These are phyloP conservation scores for Lipotes vexillifer DNA, from an alignment of 2,113 vertebrate genomes.

Conservation along the genomic window DNA sequence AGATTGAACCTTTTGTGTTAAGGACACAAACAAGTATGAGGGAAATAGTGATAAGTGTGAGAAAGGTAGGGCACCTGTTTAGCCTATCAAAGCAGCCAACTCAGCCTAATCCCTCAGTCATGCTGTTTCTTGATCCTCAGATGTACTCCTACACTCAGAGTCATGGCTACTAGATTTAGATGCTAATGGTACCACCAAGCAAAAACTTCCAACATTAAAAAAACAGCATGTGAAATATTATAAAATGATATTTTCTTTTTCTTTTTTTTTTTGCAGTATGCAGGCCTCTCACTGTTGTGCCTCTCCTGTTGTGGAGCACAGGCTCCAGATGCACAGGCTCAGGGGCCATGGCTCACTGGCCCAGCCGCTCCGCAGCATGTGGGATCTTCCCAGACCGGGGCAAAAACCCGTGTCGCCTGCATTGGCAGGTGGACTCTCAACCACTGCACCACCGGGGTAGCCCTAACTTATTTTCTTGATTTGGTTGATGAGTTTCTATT, in stretches of 20 bases:
- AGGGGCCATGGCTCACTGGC: too few species aligned
- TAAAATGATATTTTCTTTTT: neutral
- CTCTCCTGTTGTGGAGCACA: too few species aligned
- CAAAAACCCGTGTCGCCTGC: too few species aligned
- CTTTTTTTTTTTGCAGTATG: too few species aligned
- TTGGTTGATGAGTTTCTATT: neutral
- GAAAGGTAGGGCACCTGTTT: neutral
- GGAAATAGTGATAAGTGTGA: neutral
- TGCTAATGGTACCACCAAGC: neutral
- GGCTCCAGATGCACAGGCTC: too few species aligned
- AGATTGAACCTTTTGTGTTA: neutral
- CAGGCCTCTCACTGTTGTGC: too few species aligned
- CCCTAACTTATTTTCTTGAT: neutral
- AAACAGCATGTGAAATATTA: neutral
- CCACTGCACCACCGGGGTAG: too few species aligned
- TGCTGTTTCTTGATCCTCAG: neutral
- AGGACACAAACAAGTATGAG: neutral
- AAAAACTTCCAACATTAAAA: neutral
- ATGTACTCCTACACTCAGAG: neutral
- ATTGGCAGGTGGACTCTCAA: too few species aligned
- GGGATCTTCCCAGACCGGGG: too few species aligned
- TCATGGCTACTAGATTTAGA: neutral
- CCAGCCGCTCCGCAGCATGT: too few species aligned
- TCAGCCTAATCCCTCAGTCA: neutral
- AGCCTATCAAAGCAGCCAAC: accelerated